A percentile compares a stretch with the other conserved stretches of the same genome.
These are phyloP conservation scores for Opisthograptis luteolata DNA, from an alignment of 2,888 invertebrate genomes.

Conservation along the genomic window DNA sequence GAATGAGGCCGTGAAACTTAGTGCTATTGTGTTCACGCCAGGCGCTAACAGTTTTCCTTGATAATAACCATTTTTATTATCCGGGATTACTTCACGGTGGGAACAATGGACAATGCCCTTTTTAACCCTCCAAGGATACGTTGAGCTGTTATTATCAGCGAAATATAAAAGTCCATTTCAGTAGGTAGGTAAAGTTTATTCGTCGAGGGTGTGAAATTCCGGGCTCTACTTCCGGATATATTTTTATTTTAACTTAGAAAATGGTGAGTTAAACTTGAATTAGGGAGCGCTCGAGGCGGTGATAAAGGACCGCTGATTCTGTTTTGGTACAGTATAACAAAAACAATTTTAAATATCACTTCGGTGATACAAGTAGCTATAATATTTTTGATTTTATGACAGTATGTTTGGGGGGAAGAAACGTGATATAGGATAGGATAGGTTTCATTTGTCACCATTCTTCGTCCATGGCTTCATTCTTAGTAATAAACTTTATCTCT, in stretches of 20 bases:
- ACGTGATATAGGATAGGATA: too few relatives aligned
- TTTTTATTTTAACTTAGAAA: slow-evolving; percentile 41
- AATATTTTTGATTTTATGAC: too few relatives aligned
- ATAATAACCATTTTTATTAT: slow-evolving; percentile 41
- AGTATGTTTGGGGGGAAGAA: too few relatives aligned
- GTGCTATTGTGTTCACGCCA: slow-evolving; percentile 54
- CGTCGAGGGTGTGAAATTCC: slow-evolving; percentile 44
- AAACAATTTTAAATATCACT: slow-evolving; percentile 9
- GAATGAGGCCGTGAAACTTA: slow-evolving; percentile 44
- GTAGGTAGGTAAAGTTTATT: slow-evolving; percentile 41
- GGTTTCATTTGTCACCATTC: too few relatives aligned
- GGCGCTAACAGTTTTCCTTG: slow-evolving; percentile 54
- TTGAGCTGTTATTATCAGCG: slow-evolving; percentile 40
- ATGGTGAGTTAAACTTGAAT: slow-evolving; percentile 22
- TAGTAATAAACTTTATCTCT: too few relatives aligned
- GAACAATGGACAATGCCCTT: slow-evolving; percentile 40
- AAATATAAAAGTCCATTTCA: slow-evolving; percentile 40
- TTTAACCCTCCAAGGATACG: slow-evolving; percentile 32
- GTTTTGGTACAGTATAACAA: slow-evolving; percentile 3
- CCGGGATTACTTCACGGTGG: slow-evolving; percentile 34
- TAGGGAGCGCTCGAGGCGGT: slow-evolving; percentile 18
- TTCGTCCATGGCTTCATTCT: too few relatives aligned
- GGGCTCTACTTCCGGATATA: slow-evolving; percentile 37
- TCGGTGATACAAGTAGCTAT: too few relatives aligned
- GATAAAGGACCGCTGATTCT: slow-evolving; percentile 13